Evolutionary conservation across 2,797 vertebrate species (phyloP), one percentile per base, ranked within the genome.

Genomic region (Clarias platycephalus): DNA sequence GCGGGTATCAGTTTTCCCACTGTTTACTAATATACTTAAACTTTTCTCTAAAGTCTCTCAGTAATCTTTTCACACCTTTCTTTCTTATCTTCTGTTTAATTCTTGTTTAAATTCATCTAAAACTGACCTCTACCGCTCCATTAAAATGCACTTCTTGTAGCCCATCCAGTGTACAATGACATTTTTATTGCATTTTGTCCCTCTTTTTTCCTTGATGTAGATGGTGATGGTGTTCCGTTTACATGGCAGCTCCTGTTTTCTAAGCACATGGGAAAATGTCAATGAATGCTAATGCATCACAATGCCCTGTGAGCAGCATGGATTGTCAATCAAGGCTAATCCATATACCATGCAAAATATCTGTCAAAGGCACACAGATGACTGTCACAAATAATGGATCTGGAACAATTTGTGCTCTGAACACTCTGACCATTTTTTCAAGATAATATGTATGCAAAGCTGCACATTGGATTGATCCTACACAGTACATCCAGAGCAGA

Each of bases 281-380:
- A 94, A 64, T 74, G 92, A 92, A 95, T 95, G 91, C 93, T 94
- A 95, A 94, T 95, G 84, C 85, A 75, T 83, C 34, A 85, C 93
- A 92, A 92, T 89, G 88, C 90, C 89, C 90, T 88, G 87, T 85
- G 89, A 92, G 89, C 83, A 86, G 85, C 34, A 0, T 83, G 72
- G 37, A 24, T 79, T 85, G 90, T 92, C 93, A 92, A 71, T 94
- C 93, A 94, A 91, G 88, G 87, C 80, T 89, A 88, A 91, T 90
- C 89, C 87, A 64, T 89, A 91, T 89, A 87, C 86, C 79, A 74
- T 66, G 78, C 86, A 83, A 80, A 85, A 80, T 88, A 88, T 82
- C 81, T 85, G 89, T 91, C 92, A 89, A 87, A 91, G 89, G 90
- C 88, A 40, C 84, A 83, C 68, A 89, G 88, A 87, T 86, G 75